phyloP scores from a whole-genome alignment of 1,140 invertebrate species.

The Mercenaria mercenaria region DNA sequence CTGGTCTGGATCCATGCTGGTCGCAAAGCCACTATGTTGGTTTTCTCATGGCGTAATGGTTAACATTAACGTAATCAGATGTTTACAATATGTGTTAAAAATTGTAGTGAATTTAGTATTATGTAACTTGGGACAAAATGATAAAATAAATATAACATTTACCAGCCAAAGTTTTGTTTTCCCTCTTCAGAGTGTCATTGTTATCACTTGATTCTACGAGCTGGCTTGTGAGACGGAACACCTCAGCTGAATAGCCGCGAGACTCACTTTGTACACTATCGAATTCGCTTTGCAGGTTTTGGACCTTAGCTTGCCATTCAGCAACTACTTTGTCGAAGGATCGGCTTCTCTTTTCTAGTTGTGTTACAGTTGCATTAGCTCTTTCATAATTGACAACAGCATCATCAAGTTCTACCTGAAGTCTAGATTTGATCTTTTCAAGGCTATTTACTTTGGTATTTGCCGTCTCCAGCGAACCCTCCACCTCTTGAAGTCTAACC shows the following conservation, averaged over 20 bases:
- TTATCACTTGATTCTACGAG: constrained; percentile 99
- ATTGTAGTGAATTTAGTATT: too few species aligned
- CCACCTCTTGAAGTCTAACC: constrained; percentile 97
- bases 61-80: too few species aligned
- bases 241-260: constrained; percentile 99
- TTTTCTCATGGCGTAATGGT: too few species aligned
- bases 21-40: too few species aligned
- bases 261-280: constrained; percentile 99
- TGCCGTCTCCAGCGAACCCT: constrained; percentile 95
- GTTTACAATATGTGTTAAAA: too few species aligned
- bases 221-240: constrained; percentile 99
- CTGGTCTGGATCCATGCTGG: too few species aligned
- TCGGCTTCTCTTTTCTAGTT: constrained; percentile 99
- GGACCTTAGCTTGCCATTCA: constrained; percentile 99
- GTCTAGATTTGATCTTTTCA: constrained; percentile 98
- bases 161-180: constrained; percentile 99
- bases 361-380: constrained; percentile 96
- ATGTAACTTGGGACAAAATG: too few species aligned
- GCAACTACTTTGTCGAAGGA: constrained; percentile 99
- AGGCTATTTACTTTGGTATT: constrained; percentile 98
- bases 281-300: constrained; percentile 98
- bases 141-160: too few species aligned
- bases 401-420: constrained; percentile 99
- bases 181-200: constrained; percentile 97
- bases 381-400: constrained; percentile 99